Evolutionary conservation across 2,113 vertebrate species (phyloP), one percentile per base, ranked within the genome.

Genomic region (Prochilodus magdalenae): DNA sequence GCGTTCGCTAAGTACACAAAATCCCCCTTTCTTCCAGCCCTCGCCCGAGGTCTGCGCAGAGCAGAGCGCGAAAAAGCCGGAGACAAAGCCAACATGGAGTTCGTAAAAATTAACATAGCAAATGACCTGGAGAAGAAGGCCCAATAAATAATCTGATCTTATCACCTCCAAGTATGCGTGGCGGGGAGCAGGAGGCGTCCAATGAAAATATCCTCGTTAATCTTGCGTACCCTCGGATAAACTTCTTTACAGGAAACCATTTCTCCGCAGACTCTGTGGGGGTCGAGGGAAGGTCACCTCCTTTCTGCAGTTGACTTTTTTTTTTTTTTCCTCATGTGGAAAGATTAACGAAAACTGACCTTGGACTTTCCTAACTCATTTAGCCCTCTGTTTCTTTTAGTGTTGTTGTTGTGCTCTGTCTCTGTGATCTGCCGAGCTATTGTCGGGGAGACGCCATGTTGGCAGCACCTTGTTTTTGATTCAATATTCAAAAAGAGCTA

Each of bases 51-150:
- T 95, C 89, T 29, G 77, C 36, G 57, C 15, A 4, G 79, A 75
- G 77, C 71, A 60, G 65, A 65, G 60, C 33, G 30, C 75, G 65
- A 63, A 76, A 91, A 94, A 95, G 95, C 93, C 91, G 92, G 91
- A 92, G 96, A 95, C 96, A 95, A 97, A 97, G 95, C 93, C 90
- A 76, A 93, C 95, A 96, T 95, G 96, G 96, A 96, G 95, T 95
- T 96, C 96, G 94, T 95, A 95, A 97, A 86, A 96, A 98, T 98
- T 97, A 96, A 95, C 95, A 97, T 97, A 95, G 95, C 91, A 96
- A 98, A 98, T 97, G 90, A 97, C 96, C 94, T 96, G 93, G 95
- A 94, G 96, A 86, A 92, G 77, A 91, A 96, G 95, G 94, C 92
- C 94, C 92, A 93, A 97, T 96, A 98, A 97, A 98, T 96, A 97